Base-by-base conservation (phyloP, 2,113 vertebrate genomes). In the Tenebrosternarchus preto region DNA sequence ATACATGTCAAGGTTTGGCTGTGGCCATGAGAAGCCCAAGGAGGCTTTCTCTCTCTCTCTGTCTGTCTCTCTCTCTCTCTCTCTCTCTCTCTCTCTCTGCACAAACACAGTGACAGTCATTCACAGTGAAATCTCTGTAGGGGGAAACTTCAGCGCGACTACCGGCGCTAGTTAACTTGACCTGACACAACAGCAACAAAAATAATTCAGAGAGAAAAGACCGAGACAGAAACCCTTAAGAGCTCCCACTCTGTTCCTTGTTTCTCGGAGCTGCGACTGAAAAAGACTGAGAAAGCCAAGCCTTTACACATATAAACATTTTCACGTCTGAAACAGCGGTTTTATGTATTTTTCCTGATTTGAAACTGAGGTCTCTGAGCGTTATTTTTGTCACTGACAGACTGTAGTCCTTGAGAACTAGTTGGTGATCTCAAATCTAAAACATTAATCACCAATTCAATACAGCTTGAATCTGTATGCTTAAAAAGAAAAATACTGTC, bases 161-260 rank as follows among this genome's bases (percentile, higher is more conserved):
- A 76, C 75, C 80, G 69, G 74, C 43, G 17, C 61, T 73, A 43
- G 78, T 84, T 80, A 73, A 77, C 78, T 76, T 77, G 78, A 73
- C 61, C 73, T 84, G 74, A 84, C 78, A 77, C 25, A 4, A 61
- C 55, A 39, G 74, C 78, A 73, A 81, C 53, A 36, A 73, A 81
- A 81, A 77, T 77, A 53, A 77, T 77, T 77, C 55, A 15, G 43
- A 55, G 64, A 59, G 39, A 73, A 77, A 84, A 77, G 78, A 84
- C 36, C 50, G 69, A 25, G 57, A 73, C 46, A 68, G 27, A 57
- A 33, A 61, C 25, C 39, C 61, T 67, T 73, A 64, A 80, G 24
- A 77, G 59, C 36, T 55, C 29, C 17, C 17, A 43, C 46, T 33
- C 56, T 25, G 29, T n/a, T n/a, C 39, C 60, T 57, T 22, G 24